Percentiles rank a stretch among this genome's conserved stretches.
These are phyloP conservation scores for Leptobrachium leishanense DNA, from an alignment of 2,113 vertebrate species.

Conservation along the genomic window DNA sequence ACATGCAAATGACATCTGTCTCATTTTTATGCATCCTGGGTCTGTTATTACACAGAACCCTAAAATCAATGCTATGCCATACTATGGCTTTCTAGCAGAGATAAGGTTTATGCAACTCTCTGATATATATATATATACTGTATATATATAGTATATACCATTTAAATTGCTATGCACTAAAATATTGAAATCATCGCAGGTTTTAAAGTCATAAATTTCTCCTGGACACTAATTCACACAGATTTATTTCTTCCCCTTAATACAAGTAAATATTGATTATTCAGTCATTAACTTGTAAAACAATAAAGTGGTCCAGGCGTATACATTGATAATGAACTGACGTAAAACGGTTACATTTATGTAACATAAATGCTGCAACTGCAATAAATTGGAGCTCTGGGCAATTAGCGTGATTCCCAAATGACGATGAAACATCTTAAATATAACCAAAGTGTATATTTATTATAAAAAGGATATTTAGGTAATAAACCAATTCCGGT, in stretches of 20 bases:
- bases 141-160: too few species aligned
- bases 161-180: too few species aligned
- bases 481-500: conserved; percentile 9
- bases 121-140: too few species aligned
- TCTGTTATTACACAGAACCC: too few species aligned
- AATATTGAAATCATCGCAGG: too few species aligned
- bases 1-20: too few species aligned
- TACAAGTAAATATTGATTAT: conserved; percentile 10
- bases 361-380: not conserved
- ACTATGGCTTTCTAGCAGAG: too few species aligned
- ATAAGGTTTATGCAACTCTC: too few species aligned
- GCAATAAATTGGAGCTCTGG: not conserved
- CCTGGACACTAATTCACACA: not conserved
- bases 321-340: not conserved
- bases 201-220: not conserved
- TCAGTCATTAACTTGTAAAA: conserved; percentile 1
- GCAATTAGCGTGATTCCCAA: not conserved
- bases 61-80: too few species aligned
- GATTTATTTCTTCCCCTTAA: not conserved
- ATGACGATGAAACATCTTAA: not conserved
- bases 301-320: not conserved
- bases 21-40: too few species aligned
- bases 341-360: not conserved
- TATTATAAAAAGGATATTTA: conserved; percentile 9
- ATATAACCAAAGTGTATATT: not conserved